Conservation (phyloP, 2,888 invertebrate species). For the Folsomia manolachei region DNA sequence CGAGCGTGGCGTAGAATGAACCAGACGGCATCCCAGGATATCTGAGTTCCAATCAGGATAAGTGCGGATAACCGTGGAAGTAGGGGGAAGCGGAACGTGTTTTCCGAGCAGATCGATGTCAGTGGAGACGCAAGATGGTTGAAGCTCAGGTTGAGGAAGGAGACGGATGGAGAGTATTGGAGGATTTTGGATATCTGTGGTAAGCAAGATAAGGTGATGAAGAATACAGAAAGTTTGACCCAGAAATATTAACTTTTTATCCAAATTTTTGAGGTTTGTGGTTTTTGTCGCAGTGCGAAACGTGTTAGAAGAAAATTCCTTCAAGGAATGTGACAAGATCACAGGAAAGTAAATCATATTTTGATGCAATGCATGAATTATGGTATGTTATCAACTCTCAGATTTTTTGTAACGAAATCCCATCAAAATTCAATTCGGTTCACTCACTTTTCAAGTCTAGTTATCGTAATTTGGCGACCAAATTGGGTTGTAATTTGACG, state of each 20-base stretch:
- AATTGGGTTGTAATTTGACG: not conserved
- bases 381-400: too few relatives aligned
- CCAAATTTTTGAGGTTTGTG: too few relatives aligned
- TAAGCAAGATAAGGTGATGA: too few relatives aligned
- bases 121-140: constrained; percentile 75
- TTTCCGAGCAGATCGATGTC: constrained; percentile 34
- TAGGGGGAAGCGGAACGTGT: constrained; percentile 51
- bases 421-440: not conserved
- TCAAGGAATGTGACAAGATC: too few relatives aligned
- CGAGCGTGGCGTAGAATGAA: constrained; percentile 62
- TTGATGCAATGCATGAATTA: too few relatives aligned
- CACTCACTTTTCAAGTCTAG: constrained; percentile 1
- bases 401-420: not conserved
- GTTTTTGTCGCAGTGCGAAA: too few relatives aligned
- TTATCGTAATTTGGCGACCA: not conserved
- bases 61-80: constrained; percentile 66
- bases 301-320: too few relatives aligned
- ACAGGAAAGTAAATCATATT: too few relatives aligned
- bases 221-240: too few relatives aligned
- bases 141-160: constrained; percentile 88
- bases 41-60: constrained; percentile 81
- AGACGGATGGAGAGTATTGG: constrained; percentile 80
- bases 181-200: constrained; percentile 80
- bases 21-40: constrained; percentile 80
- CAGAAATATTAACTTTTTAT: too few relatives aligned